These are phyloP conservation scores for Eulithis prunata DNA, from an alignment of 2,888 invertebrate species.

Conservation along the genomic window DNA sequence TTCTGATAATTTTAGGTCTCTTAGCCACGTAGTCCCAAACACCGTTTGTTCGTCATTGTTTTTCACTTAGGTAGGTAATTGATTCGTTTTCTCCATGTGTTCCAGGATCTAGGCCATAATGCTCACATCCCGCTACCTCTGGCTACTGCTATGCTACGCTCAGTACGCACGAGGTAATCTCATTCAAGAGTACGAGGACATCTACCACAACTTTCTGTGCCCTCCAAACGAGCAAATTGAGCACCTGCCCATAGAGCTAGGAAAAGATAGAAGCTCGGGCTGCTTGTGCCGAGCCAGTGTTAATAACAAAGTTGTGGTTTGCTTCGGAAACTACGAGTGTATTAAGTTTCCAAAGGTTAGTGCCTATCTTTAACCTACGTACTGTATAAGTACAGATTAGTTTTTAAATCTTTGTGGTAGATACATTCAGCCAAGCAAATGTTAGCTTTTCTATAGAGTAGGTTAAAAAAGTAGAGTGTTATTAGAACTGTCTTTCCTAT, in stretches of 20 bases:
- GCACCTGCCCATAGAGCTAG: constrained; percentile 63
- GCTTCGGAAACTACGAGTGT: constrained; percentile 83
- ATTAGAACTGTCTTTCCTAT: constrained; percentile 9
- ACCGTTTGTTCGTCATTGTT: too few relatives aligned
- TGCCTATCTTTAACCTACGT: background rate
- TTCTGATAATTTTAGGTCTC: too few relatives aligned
- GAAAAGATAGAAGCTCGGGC: constrained; percentile 69
- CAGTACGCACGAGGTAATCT: constrained; percentile 62
- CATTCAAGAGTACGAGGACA: constrained; percentile 64
- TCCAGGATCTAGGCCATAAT: constrained; percentile 45
- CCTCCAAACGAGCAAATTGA: constrained; percentile 56
- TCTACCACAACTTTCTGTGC: constrained; percentile 55
- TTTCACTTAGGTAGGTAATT: too few relatives aligned
- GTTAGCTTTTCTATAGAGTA: background rate
- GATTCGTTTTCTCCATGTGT: constrained; percentile 7
- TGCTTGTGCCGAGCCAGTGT: constrained; percentile 78
- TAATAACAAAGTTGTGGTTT: constrained; percentile 65
- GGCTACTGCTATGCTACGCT: constrained; percentile 72
- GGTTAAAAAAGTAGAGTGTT: background rate
- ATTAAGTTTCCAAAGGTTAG: constrained; percentile 74
- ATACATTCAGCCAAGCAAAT: background rate
- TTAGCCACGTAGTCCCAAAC: too few relatives aligned
- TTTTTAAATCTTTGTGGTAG: too few relatives aligned
- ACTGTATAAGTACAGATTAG: too few relatives aligned
- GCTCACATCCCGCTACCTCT: constrained; percentile 62